Base-by-base conservation (phyloP, 2,797 vertebrate genomes). In the Lophotriccus pileatus region DNA sequence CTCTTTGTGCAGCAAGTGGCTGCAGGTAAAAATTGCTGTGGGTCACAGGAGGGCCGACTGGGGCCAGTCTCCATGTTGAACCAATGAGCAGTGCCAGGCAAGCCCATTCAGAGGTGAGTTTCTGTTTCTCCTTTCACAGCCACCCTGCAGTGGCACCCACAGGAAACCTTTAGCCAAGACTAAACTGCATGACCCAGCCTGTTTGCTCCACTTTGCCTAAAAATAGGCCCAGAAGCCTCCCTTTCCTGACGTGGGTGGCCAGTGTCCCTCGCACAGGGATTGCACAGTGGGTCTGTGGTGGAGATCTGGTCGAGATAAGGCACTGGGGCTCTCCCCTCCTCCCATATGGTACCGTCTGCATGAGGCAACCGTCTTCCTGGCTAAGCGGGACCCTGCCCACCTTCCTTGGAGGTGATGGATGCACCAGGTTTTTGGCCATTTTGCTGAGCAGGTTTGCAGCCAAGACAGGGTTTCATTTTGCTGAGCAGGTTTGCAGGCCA, bases 41-140 rank as follows among this genome's bases (percentile, higher is more conserved):
- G 69, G 36, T 43, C 9, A 1, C 0, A 0, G 30, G 15, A 39
- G 36, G 44, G 69, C 30, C 1, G 1, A 13, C 44, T 60, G 72
- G 63, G 39, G 37, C 14, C 64, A 46, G 43, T 9, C n/a, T 44
- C 34, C 19, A 2, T 0, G 5, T 44, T 3, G 2, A 84, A 39
- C 28, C 0, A 5, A 44, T 0, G 0, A 73, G 52, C 77, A 79
- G 70, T 0, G 0, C 64, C 21, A 1, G 0, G 22, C 1, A 2
- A 67, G 19, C 60, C 34, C 4, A 1, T 49, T 80, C 56, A 74
- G 53, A 72, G 28, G 27, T 14, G 27, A 36, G 43, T 20, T 95
- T 86, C 47, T 10, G 2, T 37, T 84, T 64, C 39, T 83, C 34
- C 14, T 47, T 36, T 28, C 32, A 12, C 36, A 49, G 4, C 13